Percentiles rank a stretch among this genome's conserved stretches.
Conservation (phyloP, 2,888 invertebrate species). For the Argyra leucocephala region DNA sequence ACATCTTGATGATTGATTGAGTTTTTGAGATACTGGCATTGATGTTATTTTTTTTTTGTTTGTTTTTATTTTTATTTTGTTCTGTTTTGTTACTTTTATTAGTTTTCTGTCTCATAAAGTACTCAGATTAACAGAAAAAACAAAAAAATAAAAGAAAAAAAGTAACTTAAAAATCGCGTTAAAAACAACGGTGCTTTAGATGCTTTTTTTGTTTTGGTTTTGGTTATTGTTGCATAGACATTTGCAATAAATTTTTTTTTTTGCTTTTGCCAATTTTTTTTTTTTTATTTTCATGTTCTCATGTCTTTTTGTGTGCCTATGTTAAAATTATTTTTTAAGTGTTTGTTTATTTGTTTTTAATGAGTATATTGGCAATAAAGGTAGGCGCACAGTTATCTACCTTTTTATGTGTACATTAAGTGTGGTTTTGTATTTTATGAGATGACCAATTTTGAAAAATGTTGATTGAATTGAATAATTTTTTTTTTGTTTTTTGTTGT, state of each 20-base stretch:
- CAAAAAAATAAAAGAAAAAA: not conserved
- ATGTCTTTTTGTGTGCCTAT: not conserved
- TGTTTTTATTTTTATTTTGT: too few relatives aligned
- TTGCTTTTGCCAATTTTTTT: not conserved
- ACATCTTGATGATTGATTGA: not conserved
- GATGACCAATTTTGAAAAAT: not conserved
- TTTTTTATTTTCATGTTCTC: not conserved
- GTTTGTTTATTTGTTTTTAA: slow-evolving; percentile 6
- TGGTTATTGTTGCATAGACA: not conserved
- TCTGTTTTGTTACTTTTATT: too few relatives aligned
- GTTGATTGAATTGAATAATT: not conserved
- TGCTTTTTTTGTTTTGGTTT: not conserved
- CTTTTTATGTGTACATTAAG: not conserved
- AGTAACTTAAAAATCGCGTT: not conserved
- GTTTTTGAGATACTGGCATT: not conserved
- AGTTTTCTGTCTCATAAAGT: not conserved
- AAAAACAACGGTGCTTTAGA: not conserved
- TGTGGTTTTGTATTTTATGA: not conserved
- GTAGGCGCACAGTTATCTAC: not conserved
- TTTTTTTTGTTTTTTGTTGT: too few relatives aligned
- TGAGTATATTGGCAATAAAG: slow-evolving; percentile 4
- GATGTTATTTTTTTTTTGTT: not conserved
- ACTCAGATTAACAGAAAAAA: not conserved
- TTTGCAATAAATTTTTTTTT: not conserved
- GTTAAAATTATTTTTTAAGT: not conserved